These are phyloP conservation scores for Momotus momota DNA, from an alignment of 2,797 vertebrate genomes.

Conservation along the genomic window DNA sequence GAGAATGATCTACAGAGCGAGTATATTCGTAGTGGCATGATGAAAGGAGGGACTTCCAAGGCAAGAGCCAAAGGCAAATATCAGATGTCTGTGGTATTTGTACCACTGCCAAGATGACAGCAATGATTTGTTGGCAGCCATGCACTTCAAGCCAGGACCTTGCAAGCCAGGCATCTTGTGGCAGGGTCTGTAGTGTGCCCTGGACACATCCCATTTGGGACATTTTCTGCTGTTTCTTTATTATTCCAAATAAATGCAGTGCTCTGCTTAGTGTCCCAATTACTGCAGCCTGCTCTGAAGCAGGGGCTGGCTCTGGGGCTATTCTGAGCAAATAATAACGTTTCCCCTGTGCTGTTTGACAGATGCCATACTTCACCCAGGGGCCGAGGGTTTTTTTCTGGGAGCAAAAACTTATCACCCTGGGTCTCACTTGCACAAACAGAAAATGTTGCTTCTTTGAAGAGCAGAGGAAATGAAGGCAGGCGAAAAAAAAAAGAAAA, in stretches of 20 bases:
- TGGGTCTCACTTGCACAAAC: not conserved
- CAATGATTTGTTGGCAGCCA: slow-evolving; percentile 31
- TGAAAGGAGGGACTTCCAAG: not conserved
- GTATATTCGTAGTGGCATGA: not conserved
- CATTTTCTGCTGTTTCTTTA: not conserved
- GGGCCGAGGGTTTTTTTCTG: not conserved
- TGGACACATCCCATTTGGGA: not conserved
- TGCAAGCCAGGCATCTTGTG: not conserved
- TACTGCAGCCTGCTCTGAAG: not conserved
- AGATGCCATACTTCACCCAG: not conserved
- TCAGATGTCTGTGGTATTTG: not conserved
- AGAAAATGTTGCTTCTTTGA: not conserved
- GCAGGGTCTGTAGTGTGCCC: not conserved
- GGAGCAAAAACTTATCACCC: not conserved
- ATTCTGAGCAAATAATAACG: not conserved
- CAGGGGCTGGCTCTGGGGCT: not conserved
- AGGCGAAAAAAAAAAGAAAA: not conserved
- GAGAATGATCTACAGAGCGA: not conserved
- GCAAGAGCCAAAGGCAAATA: slow-evolving; percentile 31
- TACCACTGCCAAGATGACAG: slow-evolving; percentile 1
- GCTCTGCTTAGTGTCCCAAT: not conserved
- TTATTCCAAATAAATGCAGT: not conserved
- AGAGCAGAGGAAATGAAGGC: slow-evolving; percentile 11
- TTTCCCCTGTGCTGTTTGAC: not conserved
- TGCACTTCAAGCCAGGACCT: not conserved